Conservation (phyloP, 2,113 vertebrate species). For the Pterocles orientalis region DNA sequence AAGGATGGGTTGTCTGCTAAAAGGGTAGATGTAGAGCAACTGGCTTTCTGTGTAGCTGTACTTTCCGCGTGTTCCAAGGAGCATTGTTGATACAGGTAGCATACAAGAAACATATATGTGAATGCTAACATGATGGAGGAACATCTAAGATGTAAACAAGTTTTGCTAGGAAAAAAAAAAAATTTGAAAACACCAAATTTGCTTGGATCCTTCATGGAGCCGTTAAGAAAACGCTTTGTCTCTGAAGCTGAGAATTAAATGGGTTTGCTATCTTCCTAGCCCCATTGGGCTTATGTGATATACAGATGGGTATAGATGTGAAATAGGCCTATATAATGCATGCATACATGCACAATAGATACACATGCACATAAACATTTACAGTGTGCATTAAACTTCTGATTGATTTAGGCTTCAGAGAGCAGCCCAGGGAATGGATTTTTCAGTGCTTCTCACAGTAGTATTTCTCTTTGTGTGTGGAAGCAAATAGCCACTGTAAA, state of each 20-base stretch:
- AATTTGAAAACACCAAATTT: background rate
- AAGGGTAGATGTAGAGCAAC: background rate
- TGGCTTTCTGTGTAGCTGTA: background rate
- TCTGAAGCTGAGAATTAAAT: background rate
- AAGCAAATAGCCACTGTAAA: conserved; percentile 42
- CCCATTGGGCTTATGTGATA: background rate
- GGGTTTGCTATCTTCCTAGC: background rate
- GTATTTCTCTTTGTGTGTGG: conserved; percentile 34
- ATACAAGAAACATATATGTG: background rate
- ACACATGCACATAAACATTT: conserved; percentile 25
- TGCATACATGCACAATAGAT: conserved; percentile 37
- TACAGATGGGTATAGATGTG: background rate
- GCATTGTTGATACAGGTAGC: background rate
- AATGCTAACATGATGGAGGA: background rate
- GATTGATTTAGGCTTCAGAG: conserved; percentile 42
- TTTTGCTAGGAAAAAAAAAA: background rate
- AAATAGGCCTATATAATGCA: background rate
- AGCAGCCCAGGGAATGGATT: conserved; percentile 42
- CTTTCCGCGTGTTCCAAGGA: background rate
- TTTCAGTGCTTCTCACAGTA: conserved; percentile 15
- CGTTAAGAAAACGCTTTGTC: background rate
- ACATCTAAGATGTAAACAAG: background rate
- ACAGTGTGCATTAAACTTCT: conserved; percentile 30
- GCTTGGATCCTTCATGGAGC: background rate
- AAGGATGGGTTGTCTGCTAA: background rate